Evolutionary conservation across 2,797 vertebrate genomes (phyloP).

Genomic region (Lagorchestes hirsutus): DNA sequence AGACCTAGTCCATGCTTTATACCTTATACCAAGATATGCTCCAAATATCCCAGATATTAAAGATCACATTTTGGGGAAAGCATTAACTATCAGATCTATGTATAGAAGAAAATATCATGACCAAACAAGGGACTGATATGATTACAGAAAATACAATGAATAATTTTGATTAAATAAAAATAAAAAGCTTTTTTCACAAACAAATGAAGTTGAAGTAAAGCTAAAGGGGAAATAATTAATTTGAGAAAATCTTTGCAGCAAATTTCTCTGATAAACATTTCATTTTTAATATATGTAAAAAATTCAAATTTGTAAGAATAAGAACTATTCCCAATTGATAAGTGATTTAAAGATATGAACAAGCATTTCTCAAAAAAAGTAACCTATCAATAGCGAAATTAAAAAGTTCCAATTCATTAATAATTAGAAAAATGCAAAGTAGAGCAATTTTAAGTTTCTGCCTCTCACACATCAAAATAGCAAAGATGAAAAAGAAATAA

Average conservation of each 20-base stretch:
- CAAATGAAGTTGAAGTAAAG: not conserved
- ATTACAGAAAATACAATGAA: not conserved
- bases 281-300: not conserved
- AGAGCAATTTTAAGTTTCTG: not conserved
- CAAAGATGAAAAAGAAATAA: not conserved
- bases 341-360: not conserved
- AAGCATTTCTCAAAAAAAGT: not conserved
- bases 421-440: not conserved
- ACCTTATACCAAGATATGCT: not conserved
- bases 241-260: not conserved
- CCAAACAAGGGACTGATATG: not conserved
- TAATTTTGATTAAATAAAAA: not conserved
- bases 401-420: not conserved
- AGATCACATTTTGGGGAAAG: not conserved
- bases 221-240: not conserved
- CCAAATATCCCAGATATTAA: not conserved
- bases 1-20: not conserved
- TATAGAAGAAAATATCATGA: not conserved
- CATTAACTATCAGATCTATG: not conserved
- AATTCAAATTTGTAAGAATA: not conserved
- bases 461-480: not conserved
- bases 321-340: not conserved
- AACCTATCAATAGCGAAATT: not conserved
- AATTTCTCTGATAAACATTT: not conserved
- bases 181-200: not conserved